Evolutionary conservation across 2,797 vertebrate genomes (phyloP).

Genomic region (Knipowitschia caucasica): DNA sequence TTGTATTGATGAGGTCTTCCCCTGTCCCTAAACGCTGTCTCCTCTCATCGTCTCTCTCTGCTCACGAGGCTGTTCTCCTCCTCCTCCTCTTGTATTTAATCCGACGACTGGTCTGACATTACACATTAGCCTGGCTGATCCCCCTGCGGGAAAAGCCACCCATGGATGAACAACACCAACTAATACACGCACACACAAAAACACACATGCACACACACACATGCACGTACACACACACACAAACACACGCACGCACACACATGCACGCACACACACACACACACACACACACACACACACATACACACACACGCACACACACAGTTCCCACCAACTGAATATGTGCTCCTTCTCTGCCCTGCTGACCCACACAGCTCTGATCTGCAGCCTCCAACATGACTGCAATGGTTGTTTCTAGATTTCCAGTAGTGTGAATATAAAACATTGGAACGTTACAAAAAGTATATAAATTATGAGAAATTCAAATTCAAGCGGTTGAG

Average conservation of each 20-base stretch:
- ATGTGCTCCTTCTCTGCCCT: constrained; percentile 14
- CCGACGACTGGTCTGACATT: constrained; percentile 34
- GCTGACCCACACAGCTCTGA: constrained; percentile 26
- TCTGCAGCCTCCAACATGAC: constrained; percentile 11
- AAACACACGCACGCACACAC: constrained; percentile 2
- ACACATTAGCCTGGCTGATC: constrained; percentile 30
- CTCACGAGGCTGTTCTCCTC: constrained; percentile 11
- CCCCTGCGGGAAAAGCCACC: neutral
- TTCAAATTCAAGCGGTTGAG: too few species aligned
- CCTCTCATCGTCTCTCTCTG: neutral
- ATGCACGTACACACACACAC: constrained; percentile 1
- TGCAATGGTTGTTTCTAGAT: constrained; percentile 20
- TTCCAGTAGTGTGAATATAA: constrained; percentile 8
- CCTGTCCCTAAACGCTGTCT: constrained; percentile 3
- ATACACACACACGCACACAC: constrained; percentile 3
- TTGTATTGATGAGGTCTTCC: neutral
- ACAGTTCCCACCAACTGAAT: neutral
- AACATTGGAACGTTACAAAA: too few species aligned
- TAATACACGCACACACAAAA: constrained; percentile 3
- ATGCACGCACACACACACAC: constrained; percentile 1
- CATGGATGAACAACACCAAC: neutral
- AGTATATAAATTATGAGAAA: too few species aligned
- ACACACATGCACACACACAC: constrained; percentile 2
- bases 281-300: constrained; percentile 1
- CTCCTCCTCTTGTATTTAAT: constrained; percentile 19